Conservation (phyloP, 2,888 invertebrate genomes). For the Acanthococcus lagerstroemiae region DNA sequence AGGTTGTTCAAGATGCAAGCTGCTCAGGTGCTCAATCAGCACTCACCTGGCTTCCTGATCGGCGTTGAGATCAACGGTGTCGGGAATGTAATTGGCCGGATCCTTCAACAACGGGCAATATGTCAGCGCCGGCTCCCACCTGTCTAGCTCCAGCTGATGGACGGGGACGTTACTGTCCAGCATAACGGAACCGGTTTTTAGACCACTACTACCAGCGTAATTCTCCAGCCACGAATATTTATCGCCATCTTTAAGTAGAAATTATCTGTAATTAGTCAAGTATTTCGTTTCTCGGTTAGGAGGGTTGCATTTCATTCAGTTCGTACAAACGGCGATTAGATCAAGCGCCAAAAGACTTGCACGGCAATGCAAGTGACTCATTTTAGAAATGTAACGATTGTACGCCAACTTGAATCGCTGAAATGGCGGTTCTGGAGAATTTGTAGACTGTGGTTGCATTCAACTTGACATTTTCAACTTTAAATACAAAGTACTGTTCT, state of each 20-base stretch:
- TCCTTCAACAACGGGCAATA: constrained; percentile 67
- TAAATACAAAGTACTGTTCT: too few species aligned
- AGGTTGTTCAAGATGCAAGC: neutral
- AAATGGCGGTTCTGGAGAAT: too few species aligned
- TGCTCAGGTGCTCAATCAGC: neutral
- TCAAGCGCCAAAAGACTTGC: too few species aligned
- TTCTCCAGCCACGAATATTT: constrained; percentile 58
- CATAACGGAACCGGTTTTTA: constrained; percentile 41
- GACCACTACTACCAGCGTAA: constrained; percentile 55
- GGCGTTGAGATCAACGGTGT: constrained; percentile 78
- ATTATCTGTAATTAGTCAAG: too few species aligned
- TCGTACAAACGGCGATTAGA: too few species aligned
- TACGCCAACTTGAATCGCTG: too few species aligned
- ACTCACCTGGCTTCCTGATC: constrained; percentile 68
- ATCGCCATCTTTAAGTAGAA: constrained; percentile 44
- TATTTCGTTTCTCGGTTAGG: too few species aligned
- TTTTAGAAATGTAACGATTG: too few species aligned
- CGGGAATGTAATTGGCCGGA: constrained; percentile 73
- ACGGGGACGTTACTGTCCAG: constrained; percentile 39
- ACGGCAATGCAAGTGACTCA: too few species aligned
- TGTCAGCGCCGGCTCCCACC: constrained; percentile 45
- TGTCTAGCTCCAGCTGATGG: constrained; percentile 50
- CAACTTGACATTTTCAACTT: too few species aligned
- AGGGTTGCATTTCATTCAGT: too few species aligned
- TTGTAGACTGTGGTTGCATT: too few species aligned